phyloP scores from a whole-genome alignment of 2,797 vertebrate species.

The Helicolenus hilgendorfi region DNA sequence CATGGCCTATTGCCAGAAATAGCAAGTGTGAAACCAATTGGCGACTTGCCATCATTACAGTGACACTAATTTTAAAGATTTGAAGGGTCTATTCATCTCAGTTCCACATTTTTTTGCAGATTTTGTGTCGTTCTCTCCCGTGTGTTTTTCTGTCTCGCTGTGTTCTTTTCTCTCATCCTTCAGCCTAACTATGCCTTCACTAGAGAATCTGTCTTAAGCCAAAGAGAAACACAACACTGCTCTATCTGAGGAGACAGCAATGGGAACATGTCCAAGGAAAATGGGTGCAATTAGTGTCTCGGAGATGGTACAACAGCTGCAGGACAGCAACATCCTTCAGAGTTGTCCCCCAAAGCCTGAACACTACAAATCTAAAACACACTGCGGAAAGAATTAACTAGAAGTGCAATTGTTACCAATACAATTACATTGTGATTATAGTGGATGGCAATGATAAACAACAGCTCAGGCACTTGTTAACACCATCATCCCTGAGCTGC shows the following conservation, averaged over 20 bases:
- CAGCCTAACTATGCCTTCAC: constrained; percentile 62
- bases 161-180: constrained; percentile 42
- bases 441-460: constrained; percentile 49
- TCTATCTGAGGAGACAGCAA: constrained; percentile 64
- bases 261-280: constrained; percentile 63
- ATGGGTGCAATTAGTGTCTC: constrained; percentile 73
- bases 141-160: background rate
- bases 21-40: constrained; percentile 2
- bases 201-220: constrained; percentile 52
- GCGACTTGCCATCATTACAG: background rate
- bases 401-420: constrained; percentile 4
- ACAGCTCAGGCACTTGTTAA: constrained; percentile 34
- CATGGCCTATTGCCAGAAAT: background rate
- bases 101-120: background rate
- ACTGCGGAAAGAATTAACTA: constrained; percentile 40
- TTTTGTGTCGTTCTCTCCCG: background rate
- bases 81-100: constrained; percentile 2
- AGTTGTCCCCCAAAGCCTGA: constrained; percentile 47
- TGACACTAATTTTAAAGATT: background rate
- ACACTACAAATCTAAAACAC: constrained; percentile 44
- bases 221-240: constrained; percentile 48
- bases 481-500: constrained; percentile 23
- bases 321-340: constrained; percentile 66
- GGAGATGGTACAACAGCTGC: constrained; percentile 51
- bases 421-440: constrained; percentile 44